Conservation (phyloP, 2,113 vertebrate species). For the Trichomycterus rosablanca region DNA sequence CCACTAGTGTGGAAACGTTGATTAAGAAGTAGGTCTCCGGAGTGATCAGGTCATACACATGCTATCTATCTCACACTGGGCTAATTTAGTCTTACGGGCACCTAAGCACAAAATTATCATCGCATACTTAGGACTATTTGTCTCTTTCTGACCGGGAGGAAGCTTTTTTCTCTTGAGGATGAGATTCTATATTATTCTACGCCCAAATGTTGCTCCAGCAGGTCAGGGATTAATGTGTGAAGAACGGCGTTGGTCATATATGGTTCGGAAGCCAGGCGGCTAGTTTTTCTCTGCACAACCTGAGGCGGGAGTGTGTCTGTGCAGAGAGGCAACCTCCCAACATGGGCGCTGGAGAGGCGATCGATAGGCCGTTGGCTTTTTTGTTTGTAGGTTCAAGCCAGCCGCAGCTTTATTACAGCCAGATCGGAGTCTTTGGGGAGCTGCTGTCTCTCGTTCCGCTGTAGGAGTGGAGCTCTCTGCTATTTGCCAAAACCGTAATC, state of each 20-base stretch:
- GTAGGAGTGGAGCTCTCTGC: constrained; percentile 64
- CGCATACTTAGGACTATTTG: constrained; percentile 23
- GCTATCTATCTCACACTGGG: constrained; percentile 28
- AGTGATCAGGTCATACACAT: constrained; percentile 38
- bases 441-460: constrained; percentile 45
- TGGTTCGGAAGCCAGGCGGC: constrained; percentile 27
- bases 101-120: constrained; percentile 7
- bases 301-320: constrained; percentile 58
- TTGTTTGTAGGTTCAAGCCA: constrained; percentile 72
- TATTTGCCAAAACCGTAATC: constrained; percentile 80
- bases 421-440: constrained; percentile 67
- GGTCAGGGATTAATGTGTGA: constrained; percentile 39
- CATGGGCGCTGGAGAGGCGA: constrained; percentile 65
- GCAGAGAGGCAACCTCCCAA: constrained; percentile 59
- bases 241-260: constrained; percentile 17
- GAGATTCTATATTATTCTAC: constrained; percentile 22
- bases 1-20: constrained; percentile 66
- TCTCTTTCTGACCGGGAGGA: background rate
- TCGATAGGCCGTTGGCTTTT: constrained; percentile 74
- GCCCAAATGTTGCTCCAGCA: constrained; percentile 20
- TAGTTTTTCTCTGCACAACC: constrained; percentile 44
- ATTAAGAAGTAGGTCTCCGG: constrained; percentile 62
- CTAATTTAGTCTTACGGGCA: constrained; percentile 36
- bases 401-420: constrained; percentile 72
- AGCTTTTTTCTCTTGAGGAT: constrained; percentile 3